phyloP scores from a whole-genome alignment of 30 jellyfish, hydroid and myxozoan genomes.

The Hydractinia echinata region DNA sequence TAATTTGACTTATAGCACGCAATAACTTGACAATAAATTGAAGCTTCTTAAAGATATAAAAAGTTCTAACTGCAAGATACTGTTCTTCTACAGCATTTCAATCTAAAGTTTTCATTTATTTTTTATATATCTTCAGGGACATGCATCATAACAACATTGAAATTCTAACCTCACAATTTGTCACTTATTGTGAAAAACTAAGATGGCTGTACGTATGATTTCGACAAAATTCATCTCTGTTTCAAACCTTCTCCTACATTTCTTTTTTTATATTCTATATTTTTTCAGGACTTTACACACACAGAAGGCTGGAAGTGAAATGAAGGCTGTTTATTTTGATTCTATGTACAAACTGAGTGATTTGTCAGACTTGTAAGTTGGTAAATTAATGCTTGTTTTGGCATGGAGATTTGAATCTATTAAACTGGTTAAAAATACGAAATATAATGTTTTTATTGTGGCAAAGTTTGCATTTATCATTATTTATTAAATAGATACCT shows the following conservation, averaged over 20 bases:
- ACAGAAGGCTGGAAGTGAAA: constrained; percentile 45
- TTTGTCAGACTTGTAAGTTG: constrained; percentile 62
- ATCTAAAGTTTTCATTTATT: not conserved
- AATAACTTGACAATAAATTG: not conserved
- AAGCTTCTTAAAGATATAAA: not conserved
- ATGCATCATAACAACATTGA: constrained; percentile 51
- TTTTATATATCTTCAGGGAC: constrained; percentile 37
- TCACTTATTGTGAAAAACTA: constrained; percentile 50
- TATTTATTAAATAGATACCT: constrained; percentile 52
- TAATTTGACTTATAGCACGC: not conserved
- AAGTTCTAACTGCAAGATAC: not conserved
- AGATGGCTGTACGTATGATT: constrained; percentile 56
- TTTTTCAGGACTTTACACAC: constrained; percentile 51
- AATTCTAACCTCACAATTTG: constrained; percentile 45
- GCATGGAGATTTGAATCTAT: not conserved
- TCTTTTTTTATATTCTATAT: not conserved
- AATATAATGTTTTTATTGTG: not conserved
- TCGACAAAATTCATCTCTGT: not conserved
- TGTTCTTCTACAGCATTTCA: not conserved
- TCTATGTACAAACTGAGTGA: constrained; percentile 54
- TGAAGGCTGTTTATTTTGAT: constrained; percentile 49
- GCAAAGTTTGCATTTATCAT: not conserved
- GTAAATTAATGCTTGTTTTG: not conserved
- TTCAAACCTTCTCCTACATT: not conserved
- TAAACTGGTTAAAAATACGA: not conserved